A percentile compares a stretch with the other conserved stretches of the same genome.
phyloP scores from a whole-genome alignment of 2,888 invertebrate species.

The Coecobrya sp. region DNA sequence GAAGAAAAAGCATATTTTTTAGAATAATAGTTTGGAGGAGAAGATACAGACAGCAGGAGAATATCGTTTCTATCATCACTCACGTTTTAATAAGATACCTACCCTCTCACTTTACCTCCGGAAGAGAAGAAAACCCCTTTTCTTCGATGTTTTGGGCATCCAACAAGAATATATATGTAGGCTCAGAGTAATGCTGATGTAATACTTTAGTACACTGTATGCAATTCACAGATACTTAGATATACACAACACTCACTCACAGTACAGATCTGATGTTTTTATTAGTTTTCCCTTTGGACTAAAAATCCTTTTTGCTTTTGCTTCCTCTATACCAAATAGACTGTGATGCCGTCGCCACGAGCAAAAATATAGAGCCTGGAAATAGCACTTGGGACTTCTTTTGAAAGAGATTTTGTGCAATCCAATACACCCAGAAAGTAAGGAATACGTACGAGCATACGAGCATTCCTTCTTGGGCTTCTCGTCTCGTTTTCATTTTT shows the following conservation, averaged over 20 bases:
- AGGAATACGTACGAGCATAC: not conserved
- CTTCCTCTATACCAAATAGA: constrained; percentile 55
- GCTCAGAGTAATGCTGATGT: not conserved
- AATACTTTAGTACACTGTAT: not conserved
- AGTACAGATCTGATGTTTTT: constrained; percentile 64
- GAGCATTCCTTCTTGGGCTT: not conserved
- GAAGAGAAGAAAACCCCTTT: constrained; percentile 62
- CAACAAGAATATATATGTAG: too few species aligned
- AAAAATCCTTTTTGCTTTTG: constrained; percentile 58
- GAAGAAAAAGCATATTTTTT: constrained; percentile 19
- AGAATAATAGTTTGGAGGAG: not conserved
- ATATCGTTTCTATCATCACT: constrained; percentile 66
- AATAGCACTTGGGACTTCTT: constrained; percentile 3
- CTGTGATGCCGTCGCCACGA: constrained; percentile 43
- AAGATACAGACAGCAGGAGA: constrained; percentile 28
- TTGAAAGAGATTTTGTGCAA: constrained; percentile 1
- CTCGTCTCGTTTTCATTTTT: too few species aligned
- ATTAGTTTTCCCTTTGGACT: constrained; percentile 69
- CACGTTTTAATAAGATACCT: constrained; percentile 75
- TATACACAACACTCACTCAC: constrained; percentile 37
- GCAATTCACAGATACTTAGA: not conserved
- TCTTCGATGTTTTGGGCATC: constrained; percentile 14
- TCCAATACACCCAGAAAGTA: not conserved
- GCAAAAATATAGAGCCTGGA: constrained; percentile 14
- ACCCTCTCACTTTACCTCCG: constrained; percentile 52